A percentile compares a stretch with the other conserved stretches of the same genome.
Evolutionary conservation across 2,797 vertebrate genomes (phyloP).

Genomic region (Crax fasciolata): DNA sequence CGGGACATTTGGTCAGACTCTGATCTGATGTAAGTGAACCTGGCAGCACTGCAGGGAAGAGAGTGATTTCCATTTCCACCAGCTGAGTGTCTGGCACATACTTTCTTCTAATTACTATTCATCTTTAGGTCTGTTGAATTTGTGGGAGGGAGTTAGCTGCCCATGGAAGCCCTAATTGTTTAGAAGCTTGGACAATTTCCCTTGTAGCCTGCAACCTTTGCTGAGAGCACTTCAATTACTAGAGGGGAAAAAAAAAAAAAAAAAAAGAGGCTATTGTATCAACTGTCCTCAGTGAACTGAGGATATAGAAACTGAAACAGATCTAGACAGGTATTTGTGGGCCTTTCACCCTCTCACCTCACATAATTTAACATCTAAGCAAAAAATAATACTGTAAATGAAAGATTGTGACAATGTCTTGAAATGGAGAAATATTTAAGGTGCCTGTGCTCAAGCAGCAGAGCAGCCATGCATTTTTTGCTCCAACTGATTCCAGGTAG

Average conservation of each 20-base stretch:
- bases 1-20: background rate
- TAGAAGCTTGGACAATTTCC: conserved; percentile 18
- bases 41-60: conserved; percentile 34
- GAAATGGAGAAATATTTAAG: background rate
- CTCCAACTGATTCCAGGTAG: background rate
- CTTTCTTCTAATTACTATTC: conserved; percentile 52
- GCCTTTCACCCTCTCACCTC: background rate
- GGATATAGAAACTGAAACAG: background rate
- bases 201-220: background rate
- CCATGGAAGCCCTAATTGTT: conserved; percentile 16
- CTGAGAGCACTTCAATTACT: background rate
- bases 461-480: background rate
- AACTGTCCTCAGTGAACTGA: background rate
- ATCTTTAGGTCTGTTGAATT: conserved; percentile 30
- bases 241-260: background rate
- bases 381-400: background rate
- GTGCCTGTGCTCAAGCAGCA: background rate
- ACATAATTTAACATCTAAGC: background rate
- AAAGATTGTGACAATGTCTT: background rate
- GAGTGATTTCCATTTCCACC: conserved; percentile 31
- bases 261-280: background rate
- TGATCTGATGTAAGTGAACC: background rate
- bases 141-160: conserved; percentile 3
- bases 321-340: background rate
- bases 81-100: conserved; percentile 46